Evolutionary conservation across 2,888 invertebrate species (phyloP).

Genomic region (Lissonota sp.): DNA sequence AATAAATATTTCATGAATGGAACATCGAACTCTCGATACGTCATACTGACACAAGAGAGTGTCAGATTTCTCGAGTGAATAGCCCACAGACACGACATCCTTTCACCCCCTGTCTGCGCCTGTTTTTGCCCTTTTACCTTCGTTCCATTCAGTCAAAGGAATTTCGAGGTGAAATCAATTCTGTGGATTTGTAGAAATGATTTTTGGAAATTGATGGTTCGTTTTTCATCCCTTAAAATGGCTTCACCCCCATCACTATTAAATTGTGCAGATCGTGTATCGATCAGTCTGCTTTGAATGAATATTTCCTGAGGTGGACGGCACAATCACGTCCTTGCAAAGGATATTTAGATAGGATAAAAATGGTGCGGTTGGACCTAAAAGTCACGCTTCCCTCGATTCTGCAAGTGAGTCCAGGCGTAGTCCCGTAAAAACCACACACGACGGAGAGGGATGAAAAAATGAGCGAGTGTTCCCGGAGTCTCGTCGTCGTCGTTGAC

Average conservation of each 20-base stretch:
- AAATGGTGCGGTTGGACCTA: slow-evolving; percentile 26
- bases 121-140: background rate
- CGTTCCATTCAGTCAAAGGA: background rate
- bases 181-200: too few relatives aligned
- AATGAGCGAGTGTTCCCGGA: slow-evolving; percentile 27
- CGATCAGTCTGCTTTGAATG: slow-evolving; percentile 7
- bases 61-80: slow-evolving; percentile 5
- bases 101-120: background rate
- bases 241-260: background rate
- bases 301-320: slow-evolving; percentile 23
- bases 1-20: slow-evolving; percentile 19
- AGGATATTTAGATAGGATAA: slow-evolving; percentile 22
- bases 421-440: slow-evolving; percentile 45
- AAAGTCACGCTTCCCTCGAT: slow-evolving; percentile 30
- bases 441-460: slow-evolving; percentile 41
- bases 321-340: background rate
- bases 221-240: background rate
- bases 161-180: too few relatives aligned
- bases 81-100: too few relatives aligned
- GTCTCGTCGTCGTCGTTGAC: slow-evolving; percentile 28
- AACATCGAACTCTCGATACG: slow-evolving; percentile 10
- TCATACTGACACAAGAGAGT: background rate
- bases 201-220: background rate
- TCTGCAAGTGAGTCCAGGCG: slow-evolving; percentile 55
- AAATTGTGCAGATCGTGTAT: background rate